Conservation (phyloP, 1,140 invertebrate genomes). For the Pemphigus obesinymphae region DNA sequence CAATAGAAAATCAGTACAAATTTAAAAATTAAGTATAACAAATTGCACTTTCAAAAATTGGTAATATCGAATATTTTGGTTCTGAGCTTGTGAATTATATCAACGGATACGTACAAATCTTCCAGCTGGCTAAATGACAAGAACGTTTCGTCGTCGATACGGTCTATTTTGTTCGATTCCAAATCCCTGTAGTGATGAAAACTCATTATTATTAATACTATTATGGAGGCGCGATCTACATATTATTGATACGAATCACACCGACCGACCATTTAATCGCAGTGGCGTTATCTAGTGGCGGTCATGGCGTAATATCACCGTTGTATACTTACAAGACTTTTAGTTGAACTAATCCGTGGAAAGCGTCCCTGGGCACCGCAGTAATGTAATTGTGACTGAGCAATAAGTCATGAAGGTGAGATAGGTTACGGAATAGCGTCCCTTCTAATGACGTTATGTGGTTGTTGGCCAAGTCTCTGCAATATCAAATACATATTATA, state of each 20-base stretch:
- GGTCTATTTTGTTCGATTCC: constrained; percentile 76
- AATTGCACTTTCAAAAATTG: too few relatives aligned
- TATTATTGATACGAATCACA: too few relatives aligned
- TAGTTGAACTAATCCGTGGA: constrained; percentile 70
- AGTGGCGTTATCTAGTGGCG: background rate
- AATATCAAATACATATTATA: background rate
- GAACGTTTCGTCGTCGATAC: constrained; percentile 83
- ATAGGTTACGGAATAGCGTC: constrained; percentile 64
- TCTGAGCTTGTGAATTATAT: too few relatives aligned
- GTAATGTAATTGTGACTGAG: constrained; percentile 77
- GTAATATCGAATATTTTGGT: too few relatives aligned
- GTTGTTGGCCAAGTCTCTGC: constrained; percentile 84
- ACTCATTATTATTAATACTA: too few relatives aligned
- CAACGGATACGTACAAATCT: constrained; percentile 74
- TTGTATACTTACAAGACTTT: constrained; percentile 75
- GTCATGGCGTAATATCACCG: too few relatives aligned
- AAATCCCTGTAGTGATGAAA: constrained; percentile 68
- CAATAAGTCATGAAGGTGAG: constrained; percentile 75
- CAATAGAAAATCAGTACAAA: too few relatives aligned
- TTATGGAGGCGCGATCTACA: too few relatives aligned
- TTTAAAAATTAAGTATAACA: too few relatives aligned
- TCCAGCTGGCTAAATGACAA: constrained; percentile 68
- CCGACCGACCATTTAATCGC: background rate
- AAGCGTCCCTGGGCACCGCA: constrained; percentile 69
- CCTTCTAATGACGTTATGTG: constrained; percentile 66